Evolutionary conservation across 2,888 invertebrate genomes (phyloP).

Genomic region (Athalia rosae): DNA sequence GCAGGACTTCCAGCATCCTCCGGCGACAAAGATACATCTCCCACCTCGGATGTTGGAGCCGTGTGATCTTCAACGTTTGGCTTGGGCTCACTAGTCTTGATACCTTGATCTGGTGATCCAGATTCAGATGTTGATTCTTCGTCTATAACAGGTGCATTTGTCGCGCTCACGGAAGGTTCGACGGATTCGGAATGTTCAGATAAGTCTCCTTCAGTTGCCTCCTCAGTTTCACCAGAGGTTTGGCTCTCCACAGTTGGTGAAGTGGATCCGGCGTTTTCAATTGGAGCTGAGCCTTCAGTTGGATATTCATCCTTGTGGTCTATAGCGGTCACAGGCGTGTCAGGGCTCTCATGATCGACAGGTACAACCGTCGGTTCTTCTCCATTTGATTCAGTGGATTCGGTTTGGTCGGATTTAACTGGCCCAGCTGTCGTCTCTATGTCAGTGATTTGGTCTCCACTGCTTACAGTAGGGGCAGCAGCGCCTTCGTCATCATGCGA

Average conservation of each 20-base stretch:
- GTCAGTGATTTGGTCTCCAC: conserved; percentile 26
- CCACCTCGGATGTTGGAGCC: conserved; percentile 17
- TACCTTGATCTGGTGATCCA: background rate
- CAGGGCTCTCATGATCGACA: no score
- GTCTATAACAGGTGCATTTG: background rate
- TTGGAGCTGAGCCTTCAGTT: background rate
- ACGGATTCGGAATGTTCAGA: conserved; percentile 36
- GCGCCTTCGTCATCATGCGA: conserved; percentile 32
- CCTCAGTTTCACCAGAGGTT: conserved; percentile 38
- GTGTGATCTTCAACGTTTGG: conserved; percentile 3
- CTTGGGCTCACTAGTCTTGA: conserved; percentile 29
- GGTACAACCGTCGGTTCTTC: no score
- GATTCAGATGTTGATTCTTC: conserved; percentile 9
- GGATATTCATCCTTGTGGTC: no score
- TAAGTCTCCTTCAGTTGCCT: background rate
- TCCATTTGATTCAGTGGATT: conserved; percentile 17
- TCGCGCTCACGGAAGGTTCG: conserved; percentile 5
- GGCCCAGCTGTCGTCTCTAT: conserved; percentile 17
- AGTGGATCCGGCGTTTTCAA: conserved; percentile 40
- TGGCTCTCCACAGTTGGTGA: conserved; percentile 41
- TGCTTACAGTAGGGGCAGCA: conserved; percentile 23
- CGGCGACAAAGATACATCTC: conserved; percentile 10
- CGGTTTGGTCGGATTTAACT: conserved; percentile 38
- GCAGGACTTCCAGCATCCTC: conserved; percentile 41
- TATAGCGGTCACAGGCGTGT: no score